phyloP scores from a whole-genome alignment of 1,140 invertebrate genomes.

The Zophobas morio region DNA sequence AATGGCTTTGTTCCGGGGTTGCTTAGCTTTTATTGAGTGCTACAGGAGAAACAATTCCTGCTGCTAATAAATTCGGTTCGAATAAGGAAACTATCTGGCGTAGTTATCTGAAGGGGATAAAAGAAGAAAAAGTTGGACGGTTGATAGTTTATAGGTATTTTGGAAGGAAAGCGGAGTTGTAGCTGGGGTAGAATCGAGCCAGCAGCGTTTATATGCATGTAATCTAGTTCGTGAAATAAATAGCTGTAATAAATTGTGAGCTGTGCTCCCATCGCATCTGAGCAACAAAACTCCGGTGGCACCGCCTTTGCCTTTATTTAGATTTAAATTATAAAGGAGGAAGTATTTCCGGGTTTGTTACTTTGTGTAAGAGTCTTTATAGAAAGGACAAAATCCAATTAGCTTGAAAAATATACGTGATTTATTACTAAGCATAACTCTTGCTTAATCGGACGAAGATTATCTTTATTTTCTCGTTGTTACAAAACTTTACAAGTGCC shows the following conservation, averaged over 20 bases:
- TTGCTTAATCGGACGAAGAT: too few relatives aligned
- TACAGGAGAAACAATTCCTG: too few relatives aligned
- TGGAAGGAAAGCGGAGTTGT: slow-evolving; percentile 30
- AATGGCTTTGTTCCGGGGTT: too few relatives aligned
- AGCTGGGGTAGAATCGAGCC: slow-evolving; percentile 42
- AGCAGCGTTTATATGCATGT: slow-evolving; percentile 66
- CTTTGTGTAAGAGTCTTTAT: too few relatives aligned
- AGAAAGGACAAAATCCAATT: too few relatives aligned
- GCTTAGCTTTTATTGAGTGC: too few relatives aligned
- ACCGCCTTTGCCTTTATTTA: slow-evolving; percentile 28
- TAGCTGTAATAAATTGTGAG: slow-evolving; percentile 64
- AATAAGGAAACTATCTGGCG: background rate
- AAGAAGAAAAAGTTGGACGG: slow-evolving; percentile 23
- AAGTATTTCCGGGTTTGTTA: background rate
- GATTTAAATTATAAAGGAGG: slow-evolving; percentile 46
- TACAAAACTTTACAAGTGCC: too few relatives aligned
- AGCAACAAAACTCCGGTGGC: slow-evolving; percentile 38
- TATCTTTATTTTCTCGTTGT: too few relatives aligned
- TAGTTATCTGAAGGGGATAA: background rate
- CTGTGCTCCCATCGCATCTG: slow-evolving; percentile 43
- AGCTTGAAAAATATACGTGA: too few relatives aligned
- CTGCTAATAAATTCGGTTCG: background rate
- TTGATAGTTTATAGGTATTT: slow-evolving; percentile 35
- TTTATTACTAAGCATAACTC: too few relatives aligned
- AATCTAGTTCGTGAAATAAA: slow-evolving; percentile 66